These are phyloP conservation scores for Urosaurus nigricauda DNA, from an alignment of 2,797 vertebrate genomes.

Conservation along the genomic window DNA sequence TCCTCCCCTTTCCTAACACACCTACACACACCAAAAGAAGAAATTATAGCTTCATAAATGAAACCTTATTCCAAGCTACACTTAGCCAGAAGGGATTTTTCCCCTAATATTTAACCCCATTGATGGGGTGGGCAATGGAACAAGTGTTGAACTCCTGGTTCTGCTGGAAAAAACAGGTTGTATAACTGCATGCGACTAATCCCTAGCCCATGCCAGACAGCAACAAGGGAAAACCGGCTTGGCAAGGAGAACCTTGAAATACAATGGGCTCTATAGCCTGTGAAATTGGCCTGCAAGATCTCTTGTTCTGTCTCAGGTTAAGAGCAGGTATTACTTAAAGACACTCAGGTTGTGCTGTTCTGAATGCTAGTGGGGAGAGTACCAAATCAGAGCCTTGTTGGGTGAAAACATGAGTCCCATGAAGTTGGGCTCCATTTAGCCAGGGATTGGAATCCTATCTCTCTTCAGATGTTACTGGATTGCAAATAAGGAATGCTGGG, in stretches of 20 bases:
- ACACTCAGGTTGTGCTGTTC: background rate
- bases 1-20: background rate
- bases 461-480: background rate
- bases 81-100: background rate
- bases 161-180: conserved; percentile 14
- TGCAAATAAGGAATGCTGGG: background rate
- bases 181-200: conserved; percentile 5
- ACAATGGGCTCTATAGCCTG: background rate
- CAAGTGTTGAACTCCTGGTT: background rate
- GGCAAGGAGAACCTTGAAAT: background rate
- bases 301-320: background rate
- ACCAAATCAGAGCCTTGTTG: background rate
- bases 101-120: conserved; percentile 27
- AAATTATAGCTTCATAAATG: background rate
- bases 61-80: background rate
- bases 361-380: background rate
- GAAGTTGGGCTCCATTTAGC: too few species aligned
- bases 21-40: background rate
- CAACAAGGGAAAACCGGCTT: conserved; percentile 19
- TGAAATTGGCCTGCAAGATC: background rate
- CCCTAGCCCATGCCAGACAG: background rate
- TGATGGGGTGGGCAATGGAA: background rate
- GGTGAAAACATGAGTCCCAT: background rate
- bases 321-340: background rate
- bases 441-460: background rate